phyloP scores from a whole-genome alignment of 2,797 vertebrate genomes.

The Lagocephalus sceleratus region DNA sequence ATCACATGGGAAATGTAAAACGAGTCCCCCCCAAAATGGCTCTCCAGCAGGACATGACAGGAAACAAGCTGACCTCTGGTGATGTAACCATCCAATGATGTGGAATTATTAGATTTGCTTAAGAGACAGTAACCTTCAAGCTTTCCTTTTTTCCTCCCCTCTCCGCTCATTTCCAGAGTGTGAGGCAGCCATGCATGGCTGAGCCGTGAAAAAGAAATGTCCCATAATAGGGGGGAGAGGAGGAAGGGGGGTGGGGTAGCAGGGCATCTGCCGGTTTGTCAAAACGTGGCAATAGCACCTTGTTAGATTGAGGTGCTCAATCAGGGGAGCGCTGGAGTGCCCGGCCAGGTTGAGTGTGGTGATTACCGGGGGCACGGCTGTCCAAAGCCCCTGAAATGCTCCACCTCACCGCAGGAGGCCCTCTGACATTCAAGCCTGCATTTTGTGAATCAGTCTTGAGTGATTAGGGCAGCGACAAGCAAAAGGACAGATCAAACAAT shows the following conservation, averaged over 20 bases:
- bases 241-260: too few relatives aligned
- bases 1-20: slow-evolving; percentile 62
- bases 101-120: slow-evolving; percentile 34
- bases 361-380: slow-evolving; percentile 94
- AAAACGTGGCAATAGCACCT: slow-evolving; percentile 87
- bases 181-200: slow-evolving; percentile 66
- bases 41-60: slow-evolving; percentile 42
- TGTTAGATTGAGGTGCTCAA: slow-evolving; percentile 99
- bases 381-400: slow-evolving; percentile 91
- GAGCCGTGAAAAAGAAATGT: slow-evolving; percentile 77
- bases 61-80: slow-evolving; percentile 35
- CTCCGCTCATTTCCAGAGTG: slow-evolving; percentile 69
- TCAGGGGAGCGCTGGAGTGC: slow-evolving; percentile 94
- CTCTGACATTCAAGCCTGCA: slow-evolving; percentile 98
- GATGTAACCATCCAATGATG: slow-evolving; percentile 31
- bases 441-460: slow-evolving; percentile 99
- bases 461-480: slow-evolving; percentile 96
- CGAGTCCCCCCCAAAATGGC: slow-evolving; percentile 37
- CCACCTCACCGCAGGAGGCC: slow-evolving; percentile 96
- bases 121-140: slow-evolving; percentile 44
- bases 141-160: slow-evolving; percentile 75
- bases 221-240: slow-evolving; percentile 78
- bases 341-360: slow-evolving; percentile 94
- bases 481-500: slow-evolving; percentile 96
- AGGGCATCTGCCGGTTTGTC: slow-evolving; percentile 86